Base-by-base conservation (phyloP, 2,797 vertebrate genomes). In the Monodelphis domestica region DNA sequence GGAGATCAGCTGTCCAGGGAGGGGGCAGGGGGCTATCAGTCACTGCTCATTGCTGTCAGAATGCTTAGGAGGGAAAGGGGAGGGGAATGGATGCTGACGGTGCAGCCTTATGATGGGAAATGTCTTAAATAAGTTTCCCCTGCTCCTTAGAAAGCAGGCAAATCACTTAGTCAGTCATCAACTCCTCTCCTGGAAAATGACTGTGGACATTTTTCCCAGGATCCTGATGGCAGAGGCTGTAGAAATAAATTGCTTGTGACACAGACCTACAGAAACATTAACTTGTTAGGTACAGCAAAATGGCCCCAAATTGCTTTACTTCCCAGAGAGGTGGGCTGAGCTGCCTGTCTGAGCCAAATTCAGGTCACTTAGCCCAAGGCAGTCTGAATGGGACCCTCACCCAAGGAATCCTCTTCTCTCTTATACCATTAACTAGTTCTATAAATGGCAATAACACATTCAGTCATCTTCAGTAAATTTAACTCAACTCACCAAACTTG, bases 161-260 rank as follows among this genome's bases (percentile, higher is more conserved):
- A 92, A 93, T 88, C 96, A 95, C 94, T 88, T 90, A 93, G 54
- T 94, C 93, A 93, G 33, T 57, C 63, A 87, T 97, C 94, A 95
- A 0, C 54, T 91, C 26, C 53, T 89, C 95, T 96, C 93, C 93
- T 87, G 52, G 89, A 63, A 97, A 96, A 95, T 97, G 93, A 92
- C 33, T 93, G 54, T 94, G 90, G 96, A 97, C 95, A 89, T 97
- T 88, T 94, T 94, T 94, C 89, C 53, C 2, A 5, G 63, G 70
- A 57, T 94, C 87, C 91, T 90, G 57, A 93, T 94, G 90, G 59
- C 56, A 90, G 89, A 45, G 52, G 88, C 91, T 94, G 55, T 92
- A 94, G 96, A 96, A 96, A 91, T 53, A 93, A 96, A 97, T 95
- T 92, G 53, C 90, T 95, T 96, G 78, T 96, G 94, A 97, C 95